A percentile compares a stretch with the other conserved stretches of the same genome.
Evolutionary conservation across 2,113 vertebrate species (phyloP).

Genomic region (Canis aureus): DNA sequence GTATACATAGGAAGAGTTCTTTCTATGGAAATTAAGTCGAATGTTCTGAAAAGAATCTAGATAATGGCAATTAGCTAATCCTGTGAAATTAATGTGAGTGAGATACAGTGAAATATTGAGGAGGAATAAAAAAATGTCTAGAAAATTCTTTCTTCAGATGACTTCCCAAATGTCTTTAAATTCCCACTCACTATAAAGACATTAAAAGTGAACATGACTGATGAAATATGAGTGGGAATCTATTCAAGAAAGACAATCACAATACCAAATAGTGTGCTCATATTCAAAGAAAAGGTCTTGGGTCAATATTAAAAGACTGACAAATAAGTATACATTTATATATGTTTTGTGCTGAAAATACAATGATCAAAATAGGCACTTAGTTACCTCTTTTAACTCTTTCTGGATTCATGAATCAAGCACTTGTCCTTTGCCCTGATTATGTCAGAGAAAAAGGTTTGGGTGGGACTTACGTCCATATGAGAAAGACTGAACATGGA

Average conservation of each 20-base stretch:
- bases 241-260: background rate
- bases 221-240: background rate
- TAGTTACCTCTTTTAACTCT: background rate
- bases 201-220: background rate
- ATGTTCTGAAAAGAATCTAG: background rate
- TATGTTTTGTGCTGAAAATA: background rate
- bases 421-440: background rate
- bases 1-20: background rate
- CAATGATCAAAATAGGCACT: background rate
- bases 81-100: background rate
- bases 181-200: background rate
- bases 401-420: background rate
- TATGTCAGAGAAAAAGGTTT: background rate
- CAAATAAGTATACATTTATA: background rate
- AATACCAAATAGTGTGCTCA: background rate
- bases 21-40: background rate
- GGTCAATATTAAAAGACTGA: background rate
- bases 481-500: background rate
- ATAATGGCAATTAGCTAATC: background rate
- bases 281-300: background rate
- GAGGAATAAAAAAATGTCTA: background rate
- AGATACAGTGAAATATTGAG: background rate
- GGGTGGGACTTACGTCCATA: background rate
- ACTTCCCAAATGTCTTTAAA: background rate
- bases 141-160: background rate